Conservation (phyloP, 1,140 invertebrate genomes). For the Mizuhopecten yessoensis region DNA sequence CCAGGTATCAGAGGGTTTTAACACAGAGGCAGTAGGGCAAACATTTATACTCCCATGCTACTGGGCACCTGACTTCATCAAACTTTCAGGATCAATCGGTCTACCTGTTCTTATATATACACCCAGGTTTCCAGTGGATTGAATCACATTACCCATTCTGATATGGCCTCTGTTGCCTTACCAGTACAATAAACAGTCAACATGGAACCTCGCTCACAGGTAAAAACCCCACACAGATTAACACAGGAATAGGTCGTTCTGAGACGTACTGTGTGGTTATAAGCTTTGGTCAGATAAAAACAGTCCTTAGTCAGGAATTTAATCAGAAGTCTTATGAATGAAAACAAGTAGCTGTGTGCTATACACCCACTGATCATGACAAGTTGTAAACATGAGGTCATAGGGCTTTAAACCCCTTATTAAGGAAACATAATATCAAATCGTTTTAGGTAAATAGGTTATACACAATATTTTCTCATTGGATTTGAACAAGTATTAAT, state of each 20-base stretch:
- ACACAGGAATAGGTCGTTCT: neutral
- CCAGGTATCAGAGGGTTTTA: slow-evolving; percentile 24
- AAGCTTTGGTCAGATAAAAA: slow-evolving; percentile 28
- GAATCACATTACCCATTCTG: neutral
- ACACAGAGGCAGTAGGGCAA: neutral
- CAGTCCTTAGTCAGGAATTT: neutral
- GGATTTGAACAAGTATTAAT: too few relatives aligned
- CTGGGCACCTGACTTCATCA: slow-evolving; percentile 13
- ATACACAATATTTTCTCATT: neutral
- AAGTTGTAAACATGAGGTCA: neutral
- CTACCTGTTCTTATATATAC: neutral
- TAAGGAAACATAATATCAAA: neutral
- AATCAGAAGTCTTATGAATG: slow-evolving; percentile 28
- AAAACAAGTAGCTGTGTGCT: slow-evolving; percentile 8
- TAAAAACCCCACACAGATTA: slow-evolving; percentile 1
- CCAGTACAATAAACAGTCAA: slow-evolving; percentile 34
- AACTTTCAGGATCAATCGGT: slow-evolving; percentile 19
- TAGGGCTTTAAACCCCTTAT: neutral
- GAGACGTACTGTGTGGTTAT: neutral
- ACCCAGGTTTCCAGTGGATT: neutral
- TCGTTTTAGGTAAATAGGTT: neutral
- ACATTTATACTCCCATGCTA: slow-evolving; percentile 37
- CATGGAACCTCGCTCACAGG: slow-evolving; percentile 15
- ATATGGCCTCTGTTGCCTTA: neutral
- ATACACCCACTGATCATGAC: slow-evolving; percentile 1